Conservation (phyloP, 2,888 invertebrate genomes). For the Brenthis ino region DNA sequence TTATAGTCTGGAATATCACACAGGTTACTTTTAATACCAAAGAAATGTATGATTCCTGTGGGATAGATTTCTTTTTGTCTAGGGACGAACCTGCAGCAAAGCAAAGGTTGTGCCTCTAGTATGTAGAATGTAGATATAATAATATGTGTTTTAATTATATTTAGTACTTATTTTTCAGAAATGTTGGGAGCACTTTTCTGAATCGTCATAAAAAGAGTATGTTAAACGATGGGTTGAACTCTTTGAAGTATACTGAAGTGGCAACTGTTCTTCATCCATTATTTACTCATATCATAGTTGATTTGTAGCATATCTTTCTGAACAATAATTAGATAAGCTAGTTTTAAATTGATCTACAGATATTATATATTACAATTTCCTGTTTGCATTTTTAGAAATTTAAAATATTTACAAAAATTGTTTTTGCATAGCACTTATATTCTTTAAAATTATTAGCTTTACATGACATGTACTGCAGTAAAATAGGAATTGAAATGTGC, state of each 20-base stretch:
- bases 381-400: not conserved
- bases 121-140: no score
- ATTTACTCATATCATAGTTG: conserved; percentile 85
- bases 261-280: conserved; percentile 81
- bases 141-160: not conserved
- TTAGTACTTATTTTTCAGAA: conserved; percentile 57
- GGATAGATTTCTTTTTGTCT: no score
- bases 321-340: conserved; percentile 5
- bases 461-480: no score
- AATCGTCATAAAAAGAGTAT: conserved; percentile 74
- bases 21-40: no score
- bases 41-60: no score
- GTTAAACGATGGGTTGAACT: conserved; percentile 84
- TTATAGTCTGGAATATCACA: no score
- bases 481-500: no score
- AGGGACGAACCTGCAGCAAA: no score
- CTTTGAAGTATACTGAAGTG: conserved; percentile 80
- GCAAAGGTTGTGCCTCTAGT: no score
- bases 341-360: not conserved
- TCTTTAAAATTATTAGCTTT: no score
- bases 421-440: no score
- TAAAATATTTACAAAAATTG: no score
- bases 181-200: conserved; percentile 72
- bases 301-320: conserved; percentile 58
- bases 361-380: not conserved